A percentile compares a stretch with the other conserved stretches of the same genome.
phyloP scores from a whole-genome alignment of 2,888 invertebrate genomes.

The Nomada lathburiana region DNA sequence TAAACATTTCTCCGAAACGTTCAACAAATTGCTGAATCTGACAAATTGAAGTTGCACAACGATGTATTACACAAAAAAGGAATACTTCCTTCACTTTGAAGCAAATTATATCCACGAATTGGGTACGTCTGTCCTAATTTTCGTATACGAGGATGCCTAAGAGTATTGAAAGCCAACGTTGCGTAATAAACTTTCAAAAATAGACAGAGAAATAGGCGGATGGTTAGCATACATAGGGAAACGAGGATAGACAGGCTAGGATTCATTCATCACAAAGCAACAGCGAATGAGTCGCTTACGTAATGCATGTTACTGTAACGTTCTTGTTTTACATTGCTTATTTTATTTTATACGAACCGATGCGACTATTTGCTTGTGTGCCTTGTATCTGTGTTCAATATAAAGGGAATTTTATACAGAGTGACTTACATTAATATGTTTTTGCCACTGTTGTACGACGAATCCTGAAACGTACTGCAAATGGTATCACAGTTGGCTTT shows the following conservation, averaged over 20 bases:
- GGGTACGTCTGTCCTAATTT: slow-evolving; percentile 10
- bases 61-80: neutral
- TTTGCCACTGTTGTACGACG: no score
- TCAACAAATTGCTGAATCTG: neutral
- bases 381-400: no score
- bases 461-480: no score
- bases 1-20: neutral
- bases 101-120: neutral
- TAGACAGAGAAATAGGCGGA: neutral
- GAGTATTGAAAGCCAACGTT: neutral
- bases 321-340: no score
- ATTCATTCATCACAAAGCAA: neutral
- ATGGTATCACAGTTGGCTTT: no score
- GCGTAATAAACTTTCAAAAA: slow-evolving; percentile 14
- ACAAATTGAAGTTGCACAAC: neutral
- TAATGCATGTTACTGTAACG: neutral
- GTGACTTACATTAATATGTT: no score
- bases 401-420: no score
- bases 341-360: no score
- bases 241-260: neutral
- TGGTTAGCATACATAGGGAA: neutral
- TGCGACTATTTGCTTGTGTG: no score
- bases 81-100: neutral
- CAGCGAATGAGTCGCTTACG: neutral
- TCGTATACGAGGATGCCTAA: neutral